Evolutionary conservation across 2,113 vertebrate species (phyloP).

Genomic region (Indicator indicator): DNA sequence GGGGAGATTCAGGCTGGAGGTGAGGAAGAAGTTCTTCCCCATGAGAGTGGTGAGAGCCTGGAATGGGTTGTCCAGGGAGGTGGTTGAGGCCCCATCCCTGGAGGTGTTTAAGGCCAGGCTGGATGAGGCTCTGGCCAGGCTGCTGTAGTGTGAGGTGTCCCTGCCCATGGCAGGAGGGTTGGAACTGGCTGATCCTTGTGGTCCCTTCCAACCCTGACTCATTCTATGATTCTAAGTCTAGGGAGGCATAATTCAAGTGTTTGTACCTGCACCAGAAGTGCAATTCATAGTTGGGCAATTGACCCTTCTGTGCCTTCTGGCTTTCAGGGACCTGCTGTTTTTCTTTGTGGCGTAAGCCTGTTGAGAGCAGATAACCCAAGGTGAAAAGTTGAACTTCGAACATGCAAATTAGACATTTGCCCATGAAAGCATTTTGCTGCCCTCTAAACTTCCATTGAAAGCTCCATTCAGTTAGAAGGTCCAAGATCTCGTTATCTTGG

Average conservation of each 20-base stretch:
- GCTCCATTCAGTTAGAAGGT: background rate
- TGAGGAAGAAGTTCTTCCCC: too few species aligned
- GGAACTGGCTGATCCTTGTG: too few species aligned
- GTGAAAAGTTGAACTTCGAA: background rate
- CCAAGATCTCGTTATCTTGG: constrained; percentile 35
- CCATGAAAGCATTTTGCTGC: background rate
- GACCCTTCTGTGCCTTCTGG: background rate
- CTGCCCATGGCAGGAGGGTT: too few species aligned
- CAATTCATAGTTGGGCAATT: background rate
- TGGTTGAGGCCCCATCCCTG: too few species aligned
- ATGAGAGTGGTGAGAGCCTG: too few species aligned
- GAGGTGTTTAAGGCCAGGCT: too few species aligned
- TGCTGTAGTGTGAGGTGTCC: too few species aligned
- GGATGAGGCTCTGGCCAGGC: too few species aligned
- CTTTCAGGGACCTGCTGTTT: background rate
- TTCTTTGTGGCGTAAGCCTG: background rate
- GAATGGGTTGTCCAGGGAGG: too few species aligned
- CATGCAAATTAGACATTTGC: constrained; percentile 50
- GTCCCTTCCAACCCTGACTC: too few species aligned
- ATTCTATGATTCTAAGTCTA: background rate
- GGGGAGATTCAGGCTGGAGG: too few species aligned
- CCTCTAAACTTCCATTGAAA: background rate
- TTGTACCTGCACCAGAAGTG: background rate
- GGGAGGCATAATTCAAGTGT: background rate
- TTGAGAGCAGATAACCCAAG: background rate